A percentile compares a stretch with the other conserved stretches of the same genome.
phyloP scores from a whole-genome alignment of 2,113 vertebrate species.

The Buteo buteo region DNA sequence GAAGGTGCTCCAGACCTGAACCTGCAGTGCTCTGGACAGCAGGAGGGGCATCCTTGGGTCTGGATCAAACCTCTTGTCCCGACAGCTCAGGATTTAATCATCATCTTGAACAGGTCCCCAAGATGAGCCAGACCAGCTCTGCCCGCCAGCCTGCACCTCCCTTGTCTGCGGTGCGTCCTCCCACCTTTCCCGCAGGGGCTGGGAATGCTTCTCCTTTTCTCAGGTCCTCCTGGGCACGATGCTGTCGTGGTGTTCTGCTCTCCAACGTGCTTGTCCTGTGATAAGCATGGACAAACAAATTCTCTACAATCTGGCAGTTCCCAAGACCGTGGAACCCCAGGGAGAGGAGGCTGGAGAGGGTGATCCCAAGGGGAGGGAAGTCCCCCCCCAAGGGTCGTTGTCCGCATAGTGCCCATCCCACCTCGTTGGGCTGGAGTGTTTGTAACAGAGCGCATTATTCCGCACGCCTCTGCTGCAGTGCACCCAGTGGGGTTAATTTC shows the following conservation, averaged over 20 bases:
- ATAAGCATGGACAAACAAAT: not conserved
- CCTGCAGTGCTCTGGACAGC: not conserved
- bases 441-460: not conserved
- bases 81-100: not conserved
- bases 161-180: fast-evolving
- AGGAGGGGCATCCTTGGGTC: not conserved
- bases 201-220: not conserved
- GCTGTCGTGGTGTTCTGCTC: not conserved
- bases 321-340: not conserved
- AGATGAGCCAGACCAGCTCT: not conserved
- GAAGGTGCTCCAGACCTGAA: not conserved
- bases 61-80: not conserved
- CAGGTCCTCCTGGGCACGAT: not conserved
- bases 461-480: not conserved
- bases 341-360: not conserved
- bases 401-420: not conserved
- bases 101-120: not conserved
- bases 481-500: not conserved
- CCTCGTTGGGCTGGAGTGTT: not conserved
- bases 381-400: not conserved
- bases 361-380: not conserved
- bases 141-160: not conserved
- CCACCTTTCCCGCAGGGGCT: not conserved
- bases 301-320: not conserved
- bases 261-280: not conserved